Evolutionary conservation across 2,797 vertebrate species (phyloP).

Genomic region (Pterois miles): DNA sequence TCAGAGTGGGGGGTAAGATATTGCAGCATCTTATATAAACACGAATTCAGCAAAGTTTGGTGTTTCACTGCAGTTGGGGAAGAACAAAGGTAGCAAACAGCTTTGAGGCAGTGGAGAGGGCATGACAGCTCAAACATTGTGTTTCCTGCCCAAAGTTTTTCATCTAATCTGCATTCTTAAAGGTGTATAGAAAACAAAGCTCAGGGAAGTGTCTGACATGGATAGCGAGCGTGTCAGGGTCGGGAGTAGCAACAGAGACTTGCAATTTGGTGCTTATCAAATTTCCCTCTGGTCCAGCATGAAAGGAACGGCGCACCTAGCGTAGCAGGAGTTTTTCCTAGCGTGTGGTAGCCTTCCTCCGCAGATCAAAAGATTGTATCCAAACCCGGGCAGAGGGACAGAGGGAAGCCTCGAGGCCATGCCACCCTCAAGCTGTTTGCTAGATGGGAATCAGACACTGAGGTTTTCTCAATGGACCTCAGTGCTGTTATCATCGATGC

Average conservation of each 20-base stretch:
- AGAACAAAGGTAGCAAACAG: conserved; percentile 61
- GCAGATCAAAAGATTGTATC: conserved; percentile 73
- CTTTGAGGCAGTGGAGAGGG: conserved; percentile 52
- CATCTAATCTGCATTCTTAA: conserved; percentile 51
- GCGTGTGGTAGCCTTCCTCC: conserved; percentile 65
- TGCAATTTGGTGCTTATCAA: conserved; percentile 65
- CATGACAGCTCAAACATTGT: conserved; percentile 50
- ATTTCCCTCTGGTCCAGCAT: conserved; percentile 65
- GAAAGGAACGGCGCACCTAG: conserved; percentile 59
- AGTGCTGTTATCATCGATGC: conserved; percentile 31
- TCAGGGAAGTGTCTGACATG: conserved; percentile 50
- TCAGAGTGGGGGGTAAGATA: conserved; percentile 56
- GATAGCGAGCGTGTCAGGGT: conserved; percentile 62
- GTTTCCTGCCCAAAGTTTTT: conserved; percentile 53
- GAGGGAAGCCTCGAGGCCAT: conserved; percentile 69
- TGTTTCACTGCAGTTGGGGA: conserved; percentile 47
- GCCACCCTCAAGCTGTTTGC: conserved; percentile 72
- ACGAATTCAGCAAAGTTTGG: conserved; percentile 62
- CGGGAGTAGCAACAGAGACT: conserved; percentile 45
- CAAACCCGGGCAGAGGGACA: conserved; percentile 61
- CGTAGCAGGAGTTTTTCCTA: conserved; percentile 59
- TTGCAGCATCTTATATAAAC: conserved; percentile 63
- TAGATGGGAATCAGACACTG: conserved; percentile 49
- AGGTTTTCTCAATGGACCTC: conserved; percentile 60
- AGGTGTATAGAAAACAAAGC: conserved; percentile 57